Conservation (phyloP, 2,113 vertebrate genomes). For the Eublepharis macularius region DNA sequence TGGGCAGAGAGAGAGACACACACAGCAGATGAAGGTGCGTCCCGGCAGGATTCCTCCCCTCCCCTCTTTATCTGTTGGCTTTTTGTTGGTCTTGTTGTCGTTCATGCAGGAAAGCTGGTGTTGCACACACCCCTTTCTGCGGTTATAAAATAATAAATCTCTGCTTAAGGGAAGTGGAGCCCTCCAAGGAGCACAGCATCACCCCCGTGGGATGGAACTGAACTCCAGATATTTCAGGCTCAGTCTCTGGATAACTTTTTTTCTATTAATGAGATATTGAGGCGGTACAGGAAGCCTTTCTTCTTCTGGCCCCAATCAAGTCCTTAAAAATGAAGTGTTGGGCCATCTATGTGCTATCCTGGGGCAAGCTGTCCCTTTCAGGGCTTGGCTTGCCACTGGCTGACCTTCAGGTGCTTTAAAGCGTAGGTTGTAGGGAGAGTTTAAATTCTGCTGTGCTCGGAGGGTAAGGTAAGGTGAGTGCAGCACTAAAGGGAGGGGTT, state of each 20-base stretch:
- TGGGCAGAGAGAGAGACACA: not conserved
- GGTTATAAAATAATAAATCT: not conserved
- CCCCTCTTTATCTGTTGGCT: not conserved
- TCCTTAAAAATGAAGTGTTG: not conserved
- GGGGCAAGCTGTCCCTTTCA: not conserved
- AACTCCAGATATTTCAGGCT: not conserved
- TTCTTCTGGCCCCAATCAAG: fast-evolving
- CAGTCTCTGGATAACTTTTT: fast-evolving
- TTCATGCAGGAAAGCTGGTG: not conserved
- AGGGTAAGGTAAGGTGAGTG: no score
- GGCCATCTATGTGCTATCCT: not conserved
- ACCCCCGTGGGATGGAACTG: not conserved
- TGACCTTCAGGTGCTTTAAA: not conserved
- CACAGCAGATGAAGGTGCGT: not conserved
- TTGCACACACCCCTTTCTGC: not conserved
- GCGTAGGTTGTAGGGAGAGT: not conserved
- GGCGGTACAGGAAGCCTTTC: fast-evolving
- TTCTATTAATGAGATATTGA: not conserved
- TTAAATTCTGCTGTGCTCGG: not conserved
- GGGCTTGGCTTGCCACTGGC: not conserved
- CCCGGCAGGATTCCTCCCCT: fast-evolving
- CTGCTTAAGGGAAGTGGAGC: not conserved
- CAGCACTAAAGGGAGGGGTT: not conserved
- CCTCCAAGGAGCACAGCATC: not conserved
- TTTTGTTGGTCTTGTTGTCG: not conserved